Conservation (phyloP, 2,888 invertebrate genomes). For the Tribolium freemani region DNA sequence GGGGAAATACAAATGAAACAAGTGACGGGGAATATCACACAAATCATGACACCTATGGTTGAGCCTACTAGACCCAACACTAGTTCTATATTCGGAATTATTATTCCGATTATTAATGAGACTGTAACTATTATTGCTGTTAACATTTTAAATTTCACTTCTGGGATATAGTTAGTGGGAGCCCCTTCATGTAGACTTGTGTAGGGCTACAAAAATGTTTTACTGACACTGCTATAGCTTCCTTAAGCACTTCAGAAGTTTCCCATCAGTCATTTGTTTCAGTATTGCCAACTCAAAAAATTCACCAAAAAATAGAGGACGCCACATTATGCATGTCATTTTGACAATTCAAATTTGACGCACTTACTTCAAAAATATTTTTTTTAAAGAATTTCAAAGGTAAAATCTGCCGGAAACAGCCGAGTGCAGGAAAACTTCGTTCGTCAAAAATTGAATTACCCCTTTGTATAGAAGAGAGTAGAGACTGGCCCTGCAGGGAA, state of each 20-base stretch:
- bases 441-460: slow-evolving; percentile 69
- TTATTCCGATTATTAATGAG: slow-evolving; percentile 84
- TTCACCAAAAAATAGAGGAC: no score
- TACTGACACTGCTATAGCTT: background rate
- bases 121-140: slow-evolving; percentile 84
- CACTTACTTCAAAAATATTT: no score
- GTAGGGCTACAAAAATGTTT: slow-evolving; percentile 27
- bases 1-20: slow-evolving; percentile 89
- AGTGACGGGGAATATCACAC: slow-evolving; percentile 92
- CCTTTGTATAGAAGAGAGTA: slow-evolving; percentile 90
- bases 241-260: no score
- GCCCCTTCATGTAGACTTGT: slow-evolving; percentile 72
- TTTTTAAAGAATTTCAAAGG: no score
- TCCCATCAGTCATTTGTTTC: no score
- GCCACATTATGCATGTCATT: no score
- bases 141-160: slow-evolving; percentile 84
- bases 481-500: slow-evolving; percentile 94
- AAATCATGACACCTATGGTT: slow-evolving; percentile 94
- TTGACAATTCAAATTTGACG: no score
- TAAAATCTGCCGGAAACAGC: no score
- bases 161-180: slow-evolving; percentile 83
- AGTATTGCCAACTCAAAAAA: no score
- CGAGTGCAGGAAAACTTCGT: no score
- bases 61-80: slow-evolving; percentile 95
- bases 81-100: slow-evolving; percentile 94